A percentile compares a stretch with the other conserved stretches of the same genome.
Conservation (phyloP, 1,140 invertebrate genomes). For the Formica exsecta region DNA sequence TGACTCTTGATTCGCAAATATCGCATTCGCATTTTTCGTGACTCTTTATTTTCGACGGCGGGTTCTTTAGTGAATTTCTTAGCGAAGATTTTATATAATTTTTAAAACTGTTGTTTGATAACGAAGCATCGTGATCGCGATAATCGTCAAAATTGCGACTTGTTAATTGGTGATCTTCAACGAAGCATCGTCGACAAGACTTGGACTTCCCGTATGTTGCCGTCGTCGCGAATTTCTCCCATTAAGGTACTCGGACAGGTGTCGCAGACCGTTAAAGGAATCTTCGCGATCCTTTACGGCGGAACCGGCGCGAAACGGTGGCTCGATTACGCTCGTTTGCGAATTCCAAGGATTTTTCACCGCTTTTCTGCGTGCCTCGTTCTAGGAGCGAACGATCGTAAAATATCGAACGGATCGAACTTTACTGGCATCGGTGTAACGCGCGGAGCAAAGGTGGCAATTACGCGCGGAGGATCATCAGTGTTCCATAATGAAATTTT, state of each 20-base stretch:
- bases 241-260: conserved; percentile 31
- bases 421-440: conserved; percentile 20
- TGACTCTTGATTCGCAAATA: neutral
- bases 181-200: neutral
- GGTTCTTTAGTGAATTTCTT: neutral
- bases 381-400: conserved; percentile 7
- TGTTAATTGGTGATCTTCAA: conserved; percentile 12
- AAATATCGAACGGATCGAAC: conserved; percentile 14
- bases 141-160: conserved; percentile 27
- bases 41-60: neutral
- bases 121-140: neutral
- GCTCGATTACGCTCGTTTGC: conserved; percentile 35
- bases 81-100: neutral
- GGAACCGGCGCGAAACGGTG: conserved; percentile 37
- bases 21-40: neutral
- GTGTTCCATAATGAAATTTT: conserved; percentile 38
- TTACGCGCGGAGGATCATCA: conserved; percentile 37
- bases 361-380: too few species aligned
- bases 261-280: conserved; percentile 35
- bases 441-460: conserved; percentile 31
- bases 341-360: conserved; percentile 42
- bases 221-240: conserved; percentile 4
- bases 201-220: neutral
- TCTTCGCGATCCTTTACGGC: conserved; percentile 43
- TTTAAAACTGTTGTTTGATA: neutral